Evolutionary conservation across 1,140 invertebrate species (phyloP).

Genomic region (Nautilus pompilius): DNA sequence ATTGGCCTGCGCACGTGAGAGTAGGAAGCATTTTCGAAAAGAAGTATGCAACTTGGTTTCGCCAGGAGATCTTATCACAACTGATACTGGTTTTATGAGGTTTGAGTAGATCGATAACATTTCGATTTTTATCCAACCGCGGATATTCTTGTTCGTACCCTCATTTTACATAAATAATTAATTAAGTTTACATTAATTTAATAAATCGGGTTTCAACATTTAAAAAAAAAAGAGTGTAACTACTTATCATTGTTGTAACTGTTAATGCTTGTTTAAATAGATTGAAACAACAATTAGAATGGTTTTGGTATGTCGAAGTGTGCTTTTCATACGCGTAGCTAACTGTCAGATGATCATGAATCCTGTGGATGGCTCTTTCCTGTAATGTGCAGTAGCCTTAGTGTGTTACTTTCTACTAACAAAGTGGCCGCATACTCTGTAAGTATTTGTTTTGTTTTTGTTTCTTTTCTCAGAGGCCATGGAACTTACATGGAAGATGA

Average conservation of each 20-base stretch:
- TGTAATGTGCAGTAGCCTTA: neutral
- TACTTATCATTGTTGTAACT: neutral
- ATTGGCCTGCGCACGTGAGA: slow-evolving; percentile 25
- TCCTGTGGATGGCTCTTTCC: neutral
- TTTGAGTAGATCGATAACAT: slow-evolving; percentile 50
- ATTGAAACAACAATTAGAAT: neutral
- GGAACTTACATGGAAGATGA: slow-evolving; percentile 85
- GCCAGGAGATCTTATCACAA: slow-evolving; percentile 80
- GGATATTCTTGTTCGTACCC: neutral
- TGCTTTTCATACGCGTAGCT: neutral
- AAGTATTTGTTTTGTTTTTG: neutral
- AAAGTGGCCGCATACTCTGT: neutral
- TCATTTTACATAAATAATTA: neutral
- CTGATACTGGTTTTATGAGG: slow-evolving; percentile 82
- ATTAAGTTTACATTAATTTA: neutral
- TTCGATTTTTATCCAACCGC: neutral
- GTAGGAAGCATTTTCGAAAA: slow-evolving; percentile 18
- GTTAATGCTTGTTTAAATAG: neutral
- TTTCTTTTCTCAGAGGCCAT: slow-evolving; percentile 75
- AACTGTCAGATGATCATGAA: neutral
- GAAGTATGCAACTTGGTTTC: slow-evolving; percentile 62
- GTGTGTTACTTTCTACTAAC: neutral
- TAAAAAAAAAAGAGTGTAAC: neutral
- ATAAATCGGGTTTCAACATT: neutral
- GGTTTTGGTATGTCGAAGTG: neutral